These are phyloP conservation scores for Galerucella nymphaeae DNA, from an alignment of 2,888 invertebrate genomes.

Conservation along the genomic window DNA sequence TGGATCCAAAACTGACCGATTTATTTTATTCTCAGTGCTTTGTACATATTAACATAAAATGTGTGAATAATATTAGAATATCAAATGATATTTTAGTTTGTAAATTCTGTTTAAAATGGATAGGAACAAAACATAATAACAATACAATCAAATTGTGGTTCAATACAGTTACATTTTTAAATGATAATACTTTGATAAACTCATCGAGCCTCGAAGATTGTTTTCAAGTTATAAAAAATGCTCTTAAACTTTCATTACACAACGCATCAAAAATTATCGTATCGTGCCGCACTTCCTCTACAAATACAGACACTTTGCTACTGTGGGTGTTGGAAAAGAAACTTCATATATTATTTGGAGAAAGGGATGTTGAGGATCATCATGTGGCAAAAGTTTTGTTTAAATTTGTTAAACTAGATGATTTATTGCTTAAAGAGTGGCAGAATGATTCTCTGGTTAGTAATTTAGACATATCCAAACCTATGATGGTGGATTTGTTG, in stretches of 20 bases:
- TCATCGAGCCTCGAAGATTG: constrained; percentile 66
- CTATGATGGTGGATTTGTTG: constrained; percentile 69
- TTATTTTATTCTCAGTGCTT: constrained; percentile 71
- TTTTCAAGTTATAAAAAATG: constrained; percentile 67
- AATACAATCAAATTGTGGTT: constrained; percentile 69
- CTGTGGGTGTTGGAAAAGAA: constrained; percentile 74
- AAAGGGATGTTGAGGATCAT: constrained; percentile 60
- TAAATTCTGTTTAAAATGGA: constrained; percentile 70
- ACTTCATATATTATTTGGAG: constrained; percentile 65
- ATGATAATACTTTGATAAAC: constrained; percentile 51
- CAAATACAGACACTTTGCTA: constrained; percentile 68
- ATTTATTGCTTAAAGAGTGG: constrained; percentile 68
- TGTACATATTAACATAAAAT: constrained; percentile 62
- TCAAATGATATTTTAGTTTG: constrained; percentile 70
- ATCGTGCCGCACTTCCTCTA: constrained; percentile 65
- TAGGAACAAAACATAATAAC: constrained; percentile 67
- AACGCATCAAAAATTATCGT: constrained; percentile 70
- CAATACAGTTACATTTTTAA: constrained; percentile 67
- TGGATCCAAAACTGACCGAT: constrained; percentile 68
- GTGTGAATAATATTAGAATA: constrained; percentile 64
- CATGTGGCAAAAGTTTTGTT: constrained; percentile 71
- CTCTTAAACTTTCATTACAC: constrained; percentile 68
- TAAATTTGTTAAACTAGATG: constrained; percentile 66
- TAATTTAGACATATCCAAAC: constrained; percentile 69
- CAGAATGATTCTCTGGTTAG: constrained; percentile 68